phyloP scores from a whole-genome alignment of 2,888 invertebrate species.

The Temnothorax ravouxi region DNA sequence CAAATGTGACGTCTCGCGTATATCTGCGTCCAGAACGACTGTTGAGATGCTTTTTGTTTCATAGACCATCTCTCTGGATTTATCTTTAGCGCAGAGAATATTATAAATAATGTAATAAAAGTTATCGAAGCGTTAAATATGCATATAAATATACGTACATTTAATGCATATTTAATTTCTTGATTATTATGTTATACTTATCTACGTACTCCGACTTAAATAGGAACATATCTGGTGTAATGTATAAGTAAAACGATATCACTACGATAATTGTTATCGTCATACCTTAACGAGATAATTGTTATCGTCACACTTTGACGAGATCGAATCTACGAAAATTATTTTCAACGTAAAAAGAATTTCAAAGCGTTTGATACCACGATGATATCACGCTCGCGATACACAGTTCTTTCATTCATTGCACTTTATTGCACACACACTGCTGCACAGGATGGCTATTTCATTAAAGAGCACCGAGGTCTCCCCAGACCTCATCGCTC shows the following conservation, averaged over 20 bases:
- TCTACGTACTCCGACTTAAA: neutral
- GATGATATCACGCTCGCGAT: neutral
- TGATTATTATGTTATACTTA: neutral
- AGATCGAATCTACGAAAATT: neutral
- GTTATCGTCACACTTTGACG: too few species aligned
- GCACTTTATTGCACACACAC: conserved; percentile 9
- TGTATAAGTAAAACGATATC: neutral
- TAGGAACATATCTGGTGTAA: neutral
- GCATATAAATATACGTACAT: neutral
- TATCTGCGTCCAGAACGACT: conserved; percentile 10
- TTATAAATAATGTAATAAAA: neutral
- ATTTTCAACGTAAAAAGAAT: neutral
- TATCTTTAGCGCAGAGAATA: too few species aligned
- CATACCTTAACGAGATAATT: too few species aligned
- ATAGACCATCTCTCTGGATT: neutral
- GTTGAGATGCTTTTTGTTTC: conserved; percentile 6
- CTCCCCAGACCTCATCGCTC: conserved; percentile 29
- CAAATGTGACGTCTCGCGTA: conserved; percentile 37
- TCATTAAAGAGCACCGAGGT: conserved; percentile 45
- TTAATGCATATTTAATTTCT: neutral
- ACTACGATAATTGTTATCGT: neutral
- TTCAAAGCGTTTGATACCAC: neutral
- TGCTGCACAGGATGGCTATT: conserved; percentile 24
- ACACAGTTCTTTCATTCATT: conserved; percentile 29
- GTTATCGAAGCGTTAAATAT: neutral